Conservation (phyloP, 2,113 vertebrate genomes). For the Xiphophorus hellerii region DNA sequence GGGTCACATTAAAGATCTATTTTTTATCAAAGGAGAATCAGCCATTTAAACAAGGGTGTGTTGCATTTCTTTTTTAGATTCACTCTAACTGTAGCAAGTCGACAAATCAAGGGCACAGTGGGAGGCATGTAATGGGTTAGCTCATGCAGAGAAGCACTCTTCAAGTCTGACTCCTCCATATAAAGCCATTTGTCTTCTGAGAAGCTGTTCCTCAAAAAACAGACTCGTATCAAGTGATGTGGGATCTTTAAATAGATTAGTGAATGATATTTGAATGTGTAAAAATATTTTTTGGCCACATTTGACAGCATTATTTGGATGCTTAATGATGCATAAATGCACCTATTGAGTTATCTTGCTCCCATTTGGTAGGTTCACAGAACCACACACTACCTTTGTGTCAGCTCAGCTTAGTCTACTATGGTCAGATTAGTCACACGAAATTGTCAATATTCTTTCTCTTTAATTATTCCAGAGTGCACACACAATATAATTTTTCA, state of each 20-base stretch:
- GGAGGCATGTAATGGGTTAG: neutral
- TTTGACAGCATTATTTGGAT: conserved; percentile 1
- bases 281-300: neutral
- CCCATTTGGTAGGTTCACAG: neutral
- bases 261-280: neutral
- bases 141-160: neutral
- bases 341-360: neutral
- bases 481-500: too few relatives aligned
- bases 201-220: neutral
- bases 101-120: neutral
- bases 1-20: neutral
- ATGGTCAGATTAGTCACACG: too few relatives aligned
- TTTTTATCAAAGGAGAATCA: too few relatives aligned
- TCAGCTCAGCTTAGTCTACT: neutral
- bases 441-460: too few relatives aligned
- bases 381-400: neutral
- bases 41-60: neutral
- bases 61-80: neutral
- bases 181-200: conserved; percentile 5
- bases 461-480: too few relatives aligned
- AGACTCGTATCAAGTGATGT: neutral
- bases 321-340: conserved; percentile 1
- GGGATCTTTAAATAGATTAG: neutral
- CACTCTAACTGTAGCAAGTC: neutral
- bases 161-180: conserved; percentile 11